A percentile compares a stretch with the other conserved stretches of the same genome.
These are phyloP conservation scores for Meleagris gallopavo DNA, from an alignment of 2,113 vertebrate species.

Conservation along the genomic window DNA sequence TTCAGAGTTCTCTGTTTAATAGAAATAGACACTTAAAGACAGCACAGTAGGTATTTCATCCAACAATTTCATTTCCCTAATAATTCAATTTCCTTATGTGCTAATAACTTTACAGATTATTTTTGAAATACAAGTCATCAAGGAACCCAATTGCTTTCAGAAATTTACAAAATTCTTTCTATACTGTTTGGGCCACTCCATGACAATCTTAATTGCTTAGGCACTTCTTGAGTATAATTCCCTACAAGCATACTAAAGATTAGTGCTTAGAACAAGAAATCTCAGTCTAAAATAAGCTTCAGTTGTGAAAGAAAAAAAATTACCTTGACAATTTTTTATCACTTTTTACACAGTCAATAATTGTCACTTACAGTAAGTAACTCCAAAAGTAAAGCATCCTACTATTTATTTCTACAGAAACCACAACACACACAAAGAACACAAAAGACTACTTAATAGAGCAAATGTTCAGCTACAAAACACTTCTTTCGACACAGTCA, in stretches of 20 bases:
- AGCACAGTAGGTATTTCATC: neutral
- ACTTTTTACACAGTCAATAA: conserved; percentile 20
- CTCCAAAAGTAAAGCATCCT: too few relatives aligned
- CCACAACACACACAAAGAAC: too few relatives aligned
- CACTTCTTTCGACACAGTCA: too few relatives aligned
- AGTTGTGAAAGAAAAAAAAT: conserved; percentile 8
- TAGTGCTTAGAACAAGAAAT: neutral
- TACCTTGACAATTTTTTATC: neutral
- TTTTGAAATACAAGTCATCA: neutral
- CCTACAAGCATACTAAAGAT: neutral
- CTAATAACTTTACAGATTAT: neutral
- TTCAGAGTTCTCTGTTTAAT: neutral
- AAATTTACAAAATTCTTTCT: neutral
- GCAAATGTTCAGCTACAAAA: too few relatives aligned
- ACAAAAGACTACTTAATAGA: too few relatives aligned
- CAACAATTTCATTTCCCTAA: neutral
- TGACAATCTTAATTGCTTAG: neutral
- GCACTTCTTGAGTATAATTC: neutral
- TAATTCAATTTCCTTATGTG: neutral
- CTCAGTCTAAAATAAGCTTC: neutral
- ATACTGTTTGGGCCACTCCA: neutral
- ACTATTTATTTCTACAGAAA: too few relatives aligned
- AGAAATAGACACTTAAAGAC: neutral
- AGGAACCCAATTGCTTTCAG: neutral
- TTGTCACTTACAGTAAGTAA: neutral